Conservation (phyloP, 2,797 vertebrate genomes). For the Sphenodon punctatus region DNA sequence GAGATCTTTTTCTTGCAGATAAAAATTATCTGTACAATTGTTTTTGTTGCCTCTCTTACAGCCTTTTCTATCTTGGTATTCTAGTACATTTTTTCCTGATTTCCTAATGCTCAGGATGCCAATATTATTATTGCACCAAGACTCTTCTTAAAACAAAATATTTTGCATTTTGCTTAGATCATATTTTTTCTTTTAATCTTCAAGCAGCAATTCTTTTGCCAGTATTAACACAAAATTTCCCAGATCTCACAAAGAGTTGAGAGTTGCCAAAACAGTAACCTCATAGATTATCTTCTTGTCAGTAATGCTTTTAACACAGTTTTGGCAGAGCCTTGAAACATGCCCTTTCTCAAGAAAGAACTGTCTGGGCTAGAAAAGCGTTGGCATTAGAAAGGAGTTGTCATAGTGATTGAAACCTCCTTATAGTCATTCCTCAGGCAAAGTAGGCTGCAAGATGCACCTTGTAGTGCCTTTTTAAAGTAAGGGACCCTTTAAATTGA, state of each 20-base stretch:
- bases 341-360: constrained; percentile 73
- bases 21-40: background rate
- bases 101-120: background rate
- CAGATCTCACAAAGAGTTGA: constrained; percentile 25
- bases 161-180: background rate
- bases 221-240: constrained; percentile 41
- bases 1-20: background rate
- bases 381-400: constrained; percentile 76
- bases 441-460: constrained; percentile 71
- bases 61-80: background rate
- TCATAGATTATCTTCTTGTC: constrained; percentile 65
- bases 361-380: constrained; percentile 71
- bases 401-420: constrained; percentile 74
- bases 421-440: constrained; percentile 72
- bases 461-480: constrained; percentile 74
- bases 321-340: constrained; percentile 69
- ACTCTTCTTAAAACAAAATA: rapidly evolving
- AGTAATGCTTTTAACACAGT: constrained; percentile 62
- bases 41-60: background rate
- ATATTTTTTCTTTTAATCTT: background rate
- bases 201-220: constrained; percentile 10
- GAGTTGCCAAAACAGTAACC: constrained; percentile 65
- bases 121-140: background rate
- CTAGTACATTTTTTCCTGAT: background rate
- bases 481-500: constrained; percentile 73